These are phyloP conservation scores for Teleiodes luculella DNA, from an alignment of 2,888 invertebrate genomes.

Conservation along the genomic window DNA sequence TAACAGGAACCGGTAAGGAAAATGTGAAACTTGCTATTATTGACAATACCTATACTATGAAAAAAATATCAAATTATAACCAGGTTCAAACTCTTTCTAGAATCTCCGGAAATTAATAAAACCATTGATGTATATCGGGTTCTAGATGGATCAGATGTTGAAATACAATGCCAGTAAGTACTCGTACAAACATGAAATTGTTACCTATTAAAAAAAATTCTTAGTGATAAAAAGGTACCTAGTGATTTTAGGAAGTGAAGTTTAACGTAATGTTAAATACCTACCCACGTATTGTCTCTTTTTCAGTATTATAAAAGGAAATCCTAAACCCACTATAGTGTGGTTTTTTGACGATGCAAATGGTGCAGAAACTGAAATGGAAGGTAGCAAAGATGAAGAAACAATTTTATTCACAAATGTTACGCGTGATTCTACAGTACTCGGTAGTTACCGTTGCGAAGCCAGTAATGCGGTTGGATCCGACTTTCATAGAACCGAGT, in stretches of 20 bases:
- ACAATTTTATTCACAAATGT: not conserved
- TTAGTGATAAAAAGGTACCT: too few species aligned
- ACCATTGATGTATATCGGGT: conserved; percentile 14
- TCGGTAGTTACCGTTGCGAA: conserved; percentile 4
- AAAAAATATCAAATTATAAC: not conserved
- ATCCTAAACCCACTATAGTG: conserved; percentile 31
- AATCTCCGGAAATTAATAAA: conserved; percentile 37
- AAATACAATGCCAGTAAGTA: conserved; percentile 41
- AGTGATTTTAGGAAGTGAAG: too few species aligned
- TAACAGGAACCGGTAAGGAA: not conserved
- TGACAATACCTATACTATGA: too few species aligned
- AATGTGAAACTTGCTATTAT: not conserved
- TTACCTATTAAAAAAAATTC: too few species aligned
- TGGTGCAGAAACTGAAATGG: not conserved
- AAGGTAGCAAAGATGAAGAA: not conserved
- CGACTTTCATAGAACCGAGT: not conserved
- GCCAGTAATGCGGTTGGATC: not conserved
- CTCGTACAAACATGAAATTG: not conserved
- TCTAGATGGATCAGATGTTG: conserved; percentile 24
- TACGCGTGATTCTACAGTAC: not conserved
- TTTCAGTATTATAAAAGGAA: conserved; percentile 31
- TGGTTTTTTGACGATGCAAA: conserved; percentile 34
- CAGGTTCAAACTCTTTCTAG: conserved; percentile 26
- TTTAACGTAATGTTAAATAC: too few species aligned
- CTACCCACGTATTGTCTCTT: too few species aligned